These are phyloP conservation scores for Steatornis caripensis DNA, from an alignment of 2,113 vertebrate genomes.

Conservation along the genomic window DNA sequence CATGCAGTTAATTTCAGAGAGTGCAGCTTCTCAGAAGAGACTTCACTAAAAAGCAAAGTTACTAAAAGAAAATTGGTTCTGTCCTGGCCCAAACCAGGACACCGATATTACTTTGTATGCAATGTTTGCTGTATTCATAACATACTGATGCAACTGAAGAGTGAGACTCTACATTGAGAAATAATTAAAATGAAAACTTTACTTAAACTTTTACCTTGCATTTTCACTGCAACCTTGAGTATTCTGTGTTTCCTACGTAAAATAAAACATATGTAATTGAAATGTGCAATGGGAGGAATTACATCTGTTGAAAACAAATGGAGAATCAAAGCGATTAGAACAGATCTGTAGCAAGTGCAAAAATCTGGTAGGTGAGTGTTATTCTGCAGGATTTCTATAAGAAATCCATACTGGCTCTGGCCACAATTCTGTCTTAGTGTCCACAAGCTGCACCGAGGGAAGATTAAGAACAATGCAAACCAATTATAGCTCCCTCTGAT, in stretches of 20 bases:
- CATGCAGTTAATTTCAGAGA: too few relatives aligned
- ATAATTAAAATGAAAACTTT: background rate
- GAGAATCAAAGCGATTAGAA: background rate
- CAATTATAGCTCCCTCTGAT: background rate
- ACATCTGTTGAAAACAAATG: background rate
- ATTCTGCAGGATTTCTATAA: background rate
- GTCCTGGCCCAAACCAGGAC: too few relatives aligned
- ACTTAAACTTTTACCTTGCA: background rate
- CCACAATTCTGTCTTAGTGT: background rate
- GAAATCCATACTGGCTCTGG: background rate
- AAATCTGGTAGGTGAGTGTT: background rate
- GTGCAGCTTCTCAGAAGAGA: too few relatives aligned
- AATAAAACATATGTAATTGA: background rate
- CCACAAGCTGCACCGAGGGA: background rate
- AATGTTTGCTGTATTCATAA: background rate
- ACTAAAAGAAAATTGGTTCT: too few relatives aligned
- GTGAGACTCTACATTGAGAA: background rate
- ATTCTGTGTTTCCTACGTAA: background rate
- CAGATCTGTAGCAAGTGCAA: background rate
- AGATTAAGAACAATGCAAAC: background rate
- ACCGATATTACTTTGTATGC: background rate
- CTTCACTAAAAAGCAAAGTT: too few relatives aligned
- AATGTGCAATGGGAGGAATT: background rate
- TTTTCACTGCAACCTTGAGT: background rate
- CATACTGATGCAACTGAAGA: rapidly evolving